Evolutionary conservation across 2,113 vertebrate genomes (phyloP).

Genomic region (Ictalurus furcatus): DNA sequence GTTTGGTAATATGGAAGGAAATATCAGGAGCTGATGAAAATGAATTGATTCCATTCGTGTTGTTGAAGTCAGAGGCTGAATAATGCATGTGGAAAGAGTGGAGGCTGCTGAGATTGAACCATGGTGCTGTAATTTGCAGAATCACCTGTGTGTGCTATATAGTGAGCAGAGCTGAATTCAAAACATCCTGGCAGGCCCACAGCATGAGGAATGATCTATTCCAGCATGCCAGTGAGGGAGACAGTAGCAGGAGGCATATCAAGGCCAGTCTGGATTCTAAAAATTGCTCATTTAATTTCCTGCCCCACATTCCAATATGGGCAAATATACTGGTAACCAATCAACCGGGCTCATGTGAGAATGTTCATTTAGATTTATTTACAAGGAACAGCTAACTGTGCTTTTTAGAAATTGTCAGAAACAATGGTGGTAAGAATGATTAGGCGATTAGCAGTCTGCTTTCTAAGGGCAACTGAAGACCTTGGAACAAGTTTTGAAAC

Average conservation of each 20-base stretch:
- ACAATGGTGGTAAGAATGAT: not conserved
- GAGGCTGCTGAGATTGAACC: slow-evolving; percentile 23
- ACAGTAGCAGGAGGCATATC: slow-evolving; percentile 40
- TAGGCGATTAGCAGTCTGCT: not conserved
- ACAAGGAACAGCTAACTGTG: not conserved
- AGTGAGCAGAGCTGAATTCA: slow-evolving; percentile 25
- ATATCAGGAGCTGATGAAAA: slow-evolving; percentile 46
- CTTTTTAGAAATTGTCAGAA: slow-evolving; percentile 13
- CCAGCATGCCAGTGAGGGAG: slow-evolving; percentile 30
- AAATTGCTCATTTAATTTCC: slow-evolving; percentile 46
- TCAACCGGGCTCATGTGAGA: slow-evolving; percentile 29
- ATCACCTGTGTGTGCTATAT: slow-evolving; percentile 42
- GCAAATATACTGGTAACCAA: slow-evolving; percentile 36
- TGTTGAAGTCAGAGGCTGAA: slow-evolving; percentile 45
- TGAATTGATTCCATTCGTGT: slow-evolving; percentile 42
- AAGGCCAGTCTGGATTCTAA: slow-evolving; percentile 32
- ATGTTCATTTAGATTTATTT: slow-evolving; percentile 42
- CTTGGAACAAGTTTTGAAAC: not conserved
- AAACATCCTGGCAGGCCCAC: slow-evolving; percentile 20
- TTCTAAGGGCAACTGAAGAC: not conserved
- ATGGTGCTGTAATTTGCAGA: slow-evolving; percentile 50
- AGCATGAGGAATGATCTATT: slow-evolving; percentile 20
- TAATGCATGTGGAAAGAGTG: slow-evolving; percentile 51
- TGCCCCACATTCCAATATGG: slow-evolving; percentile 27
- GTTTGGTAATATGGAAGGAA: slow-evolving; percentile 35